Percentiles rank a stretch among this genome's conserved stretches.
Evolutionary conservation across 2,888 invertebrate species (phyloP).

Genomic region (Phengaris arion): DNA sequence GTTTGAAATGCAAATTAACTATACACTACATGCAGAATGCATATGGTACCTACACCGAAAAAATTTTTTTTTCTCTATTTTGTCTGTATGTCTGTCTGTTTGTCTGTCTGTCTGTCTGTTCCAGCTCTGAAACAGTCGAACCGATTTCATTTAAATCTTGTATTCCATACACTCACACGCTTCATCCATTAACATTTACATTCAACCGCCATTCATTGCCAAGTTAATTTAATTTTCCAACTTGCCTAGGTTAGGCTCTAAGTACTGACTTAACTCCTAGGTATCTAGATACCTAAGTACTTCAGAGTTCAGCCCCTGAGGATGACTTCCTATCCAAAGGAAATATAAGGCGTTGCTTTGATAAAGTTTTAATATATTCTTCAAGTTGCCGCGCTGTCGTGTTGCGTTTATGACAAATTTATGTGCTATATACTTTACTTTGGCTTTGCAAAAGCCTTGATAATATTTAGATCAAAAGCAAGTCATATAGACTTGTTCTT

Average conservation of each 20-base stretch:
- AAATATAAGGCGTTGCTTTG: constrained; percentile 74
- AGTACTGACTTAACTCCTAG: constrained; percentile 37
- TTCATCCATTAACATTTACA: background rate
- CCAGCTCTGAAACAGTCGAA: too few relatives aligned
- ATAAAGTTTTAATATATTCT: constrained; percentile 80
- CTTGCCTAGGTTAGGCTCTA: constrained; percentile 34
- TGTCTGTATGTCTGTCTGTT: too few relatives aligned
- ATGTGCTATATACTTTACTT: constrained; percentile 44
- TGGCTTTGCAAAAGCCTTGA: constrained; percentile 21
- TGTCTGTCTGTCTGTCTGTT: too few relatives aligned
- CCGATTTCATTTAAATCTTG: too few relatives aligned
- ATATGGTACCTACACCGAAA: too few relatives aligned
- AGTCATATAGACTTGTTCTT: too few relatives aligned
- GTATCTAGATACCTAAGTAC: constrained; percentile 38
- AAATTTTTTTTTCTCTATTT: too few relatives aligned
- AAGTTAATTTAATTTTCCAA: constrained; percentile 33
- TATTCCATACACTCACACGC: too few relatives aligned
- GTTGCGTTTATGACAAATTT: constrained; percentile 65
- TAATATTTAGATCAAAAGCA: too few relatives aligned
- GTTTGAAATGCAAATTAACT: too few relatives aligned
- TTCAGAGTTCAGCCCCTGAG: constrained; percentile 41
- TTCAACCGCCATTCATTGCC: background rate
- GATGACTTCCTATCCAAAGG: constrained; percentile 50
- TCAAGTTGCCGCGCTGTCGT: constrained; percentile 68
- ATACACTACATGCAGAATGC: too few relatives aligned